Percentiles rank a stretch among this genome's conserved stretches.
These are phyloP conservation scores for Flabesymbios commensalis DNA, from an alignment of 2,888 invertebrate species.

Conservation along the genomic window DNA sequence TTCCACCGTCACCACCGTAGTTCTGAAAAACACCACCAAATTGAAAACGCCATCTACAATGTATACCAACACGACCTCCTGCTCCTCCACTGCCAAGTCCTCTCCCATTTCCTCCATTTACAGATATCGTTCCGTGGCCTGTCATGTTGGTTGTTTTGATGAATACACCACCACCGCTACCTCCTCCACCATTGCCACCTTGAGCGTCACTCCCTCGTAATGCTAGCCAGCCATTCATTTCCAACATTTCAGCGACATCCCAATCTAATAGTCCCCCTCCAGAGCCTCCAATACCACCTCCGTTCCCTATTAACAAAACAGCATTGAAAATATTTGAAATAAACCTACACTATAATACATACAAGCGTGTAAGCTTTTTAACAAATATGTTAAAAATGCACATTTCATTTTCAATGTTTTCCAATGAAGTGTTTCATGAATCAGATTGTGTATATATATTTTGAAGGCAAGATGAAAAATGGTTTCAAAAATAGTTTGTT, in stretches of 20 bases:
- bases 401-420: too few species aligned
- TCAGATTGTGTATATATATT: too few species aligned
- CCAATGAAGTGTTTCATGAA: too few species aligned
- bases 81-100: slow-evolving; percentile 44
- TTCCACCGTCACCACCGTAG: slow-evolving; percentile 40
- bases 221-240: slow-evolving; percentile 43
- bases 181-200: slow-evolving; percentile 41
- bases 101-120: slow-evolving; percentile 41
- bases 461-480: too few species aligned
- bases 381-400: too few species aligned
- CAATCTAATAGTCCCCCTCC: slow-evolving; percentile 45
- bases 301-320: too few species aligned
- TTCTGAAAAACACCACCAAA: slow-evolving; percentile 45
- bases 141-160: slow-evolving; percentile 43
- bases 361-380: too few species aligned
- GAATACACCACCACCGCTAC: slow-evolving; percentile 44
- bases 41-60: slow-evolving; percentile 42
- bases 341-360: too few species aligned
- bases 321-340: too few species aligned
- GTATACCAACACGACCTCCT: slow-evolving; percentile 43
- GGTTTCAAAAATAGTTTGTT: too few species aligned
- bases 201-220: slow-evolving; percentile 36
- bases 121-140: slow-evolving; percentile 44
- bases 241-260: slow-evolving; percentile 40
- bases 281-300: slow-evolving; percentile 39